Evolutionary conservation across 2,888 invertebrate species (phyloP).

Genomic region (Zhuqinia jingwanae): DNA sequence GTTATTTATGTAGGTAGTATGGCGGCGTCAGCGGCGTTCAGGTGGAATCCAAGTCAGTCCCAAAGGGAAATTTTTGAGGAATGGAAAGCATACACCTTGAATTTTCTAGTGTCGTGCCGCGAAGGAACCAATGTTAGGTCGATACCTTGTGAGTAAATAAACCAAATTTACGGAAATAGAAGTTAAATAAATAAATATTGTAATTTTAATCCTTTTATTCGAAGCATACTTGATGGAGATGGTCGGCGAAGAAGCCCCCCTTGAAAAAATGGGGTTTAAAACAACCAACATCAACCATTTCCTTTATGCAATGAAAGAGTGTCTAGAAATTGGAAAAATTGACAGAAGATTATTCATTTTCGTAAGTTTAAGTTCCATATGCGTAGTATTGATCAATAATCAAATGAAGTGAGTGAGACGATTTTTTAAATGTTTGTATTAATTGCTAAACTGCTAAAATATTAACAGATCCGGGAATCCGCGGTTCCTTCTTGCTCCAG

Average conservation of each 20-base stretch:
- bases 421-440: too few species aligned
- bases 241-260: background rate
- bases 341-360: constrained; percentile 5
- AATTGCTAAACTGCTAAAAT: too few species aligned
- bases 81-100: background rate
- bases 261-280: constrained; percentile 41
- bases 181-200: too few species aligned
- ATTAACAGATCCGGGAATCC: background rate
- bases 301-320: constrained; percentile 22
- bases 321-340: constrained; percentile 5
- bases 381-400: too few species aligned
- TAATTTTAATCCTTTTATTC: background rate
- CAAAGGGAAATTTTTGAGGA: constrained; percentile 16
- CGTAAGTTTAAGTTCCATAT: constrained; percentile 28
- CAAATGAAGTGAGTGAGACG: too few species aligned
- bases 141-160: background rate
- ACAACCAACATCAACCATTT: constrained; percentile 35
- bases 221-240: constrained; percentile 6
- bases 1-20: too few species aligned
- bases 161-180: background rate
- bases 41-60: background rate
- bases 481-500: background rate
- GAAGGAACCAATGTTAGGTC: constrained; percentile 16
- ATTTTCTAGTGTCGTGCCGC: background rate
- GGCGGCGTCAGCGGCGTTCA: background rate